A percentile compares a stretch with the other conserved stretches of the same genome.
Evolutionary conservation across 2,888 invertebrate genomes (phyloP).

Genomic region (Cephus pygmeus): DNA sequence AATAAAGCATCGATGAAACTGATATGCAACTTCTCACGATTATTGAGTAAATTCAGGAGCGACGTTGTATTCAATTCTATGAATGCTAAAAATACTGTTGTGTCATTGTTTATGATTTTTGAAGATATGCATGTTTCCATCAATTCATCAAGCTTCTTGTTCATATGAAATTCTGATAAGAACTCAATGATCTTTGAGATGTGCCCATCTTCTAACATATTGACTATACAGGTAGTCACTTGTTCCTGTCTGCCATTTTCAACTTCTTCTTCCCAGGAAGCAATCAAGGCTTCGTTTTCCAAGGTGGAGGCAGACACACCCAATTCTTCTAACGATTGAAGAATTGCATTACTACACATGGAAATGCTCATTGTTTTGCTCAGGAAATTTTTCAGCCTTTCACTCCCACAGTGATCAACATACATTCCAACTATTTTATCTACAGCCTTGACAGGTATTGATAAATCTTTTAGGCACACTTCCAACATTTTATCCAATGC

Average conservation of each 20-base stretch:
- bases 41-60: conserved; percentile 42
- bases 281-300: conserved; percentile 49
- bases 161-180: conserved; percentile 30
- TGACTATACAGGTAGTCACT: conserved; percentile 47
- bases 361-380: conserved; percentile 39
- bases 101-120: conserved; percentile 41
- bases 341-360: conserved; percentile 42
- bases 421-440: conserved; percentile 67
- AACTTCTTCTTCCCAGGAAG: conserved; percentile 50
- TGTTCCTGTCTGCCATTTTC: conserved; percentile 48
- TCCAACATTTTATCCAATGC: conserved; percentile 67
- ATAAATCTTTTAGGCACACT: conserved; percentile 61
- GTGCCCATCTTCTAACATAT: conserved; percentile 55
- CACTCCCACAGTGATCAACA: conserved; percentile 58
- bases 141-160: conserved; percentile 27
- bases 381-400: conserved; percentile 64
- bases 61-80: conserved; percentile 46
- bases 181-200: conserved; percentile 57
- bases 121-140: conserved; percentile 35
- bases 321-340: conserved; percentile 43
- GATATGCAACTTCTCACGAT: conserved; percentile 55
- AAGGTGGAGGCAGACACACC: conserved; percentile 39
- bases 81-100: conserved; percentile 51
- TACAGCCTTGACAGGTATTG: conserved; percentile 53
- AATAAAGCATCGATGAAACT: conserved; percentile 66